phyloP scores from a whole-genome alignment of 2,797 vertebrate species.

The Parauchenoglanis punctatus region DNA sequence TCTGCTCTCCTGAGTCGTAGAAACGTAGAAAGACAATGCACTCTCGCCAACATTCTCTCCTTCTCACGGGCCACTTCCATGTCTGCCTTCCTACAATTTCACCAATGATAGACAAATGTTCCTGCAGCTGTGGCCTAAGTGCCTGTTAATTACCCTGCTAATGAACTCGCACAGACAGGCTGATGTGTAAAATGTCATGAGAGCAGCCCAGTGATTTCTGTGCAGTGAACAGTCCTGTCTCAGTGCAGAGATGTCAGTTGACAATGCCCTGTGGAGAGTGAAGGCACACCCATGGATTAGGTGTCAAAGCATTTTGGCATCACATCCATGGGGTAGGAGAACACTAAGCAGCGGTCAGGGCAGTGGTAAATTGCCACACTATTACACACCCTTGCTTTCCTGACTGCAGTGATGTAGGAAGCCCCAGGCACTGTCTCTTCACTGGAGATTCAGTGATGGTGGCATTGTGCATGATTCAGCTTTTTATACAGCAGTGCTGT shows the following conservation, averaged over 20 bases:
- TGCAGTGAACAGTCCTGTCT: slow-evolving; percentile 16
- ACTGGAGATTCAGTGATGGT: slow-evolving; percentile 36
- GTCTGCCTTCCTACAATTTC: slow-evolving; percentile 31
- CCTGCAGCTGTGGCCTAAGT: slow-evolving; percentile 49
- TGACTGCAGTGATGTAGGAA: slow-evolving; percentile 32
- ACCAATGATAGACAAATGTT: slow-evolving; percentile 50
- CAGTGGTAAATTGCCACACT: slow-evolving; percentile 18
- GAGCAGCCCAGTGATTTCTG: slow-evolving; percentile 40
- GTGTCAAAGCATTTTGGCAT: slow-evolving; percentile 14
- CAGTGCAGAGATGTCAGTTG: slow-evolving; percentile 23
- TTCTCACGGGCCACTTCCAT: slow-evolving; percentile 22
- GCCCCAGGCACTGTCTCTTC: slow-evolving; percentile 19
- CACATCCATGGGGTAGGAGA: slow-evolving; percentile 1
- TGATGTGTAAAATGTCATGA: slow-evolving; percentile 51
- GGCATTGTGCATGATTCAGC: slow-evolving; percentile 57
- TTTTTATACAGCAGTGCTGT: slow-evolving; percentile 52
- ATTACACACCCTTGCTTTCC: slow-evolving; percentile 7
- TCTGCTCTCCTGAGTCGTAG: slow-evolving; percentile 52
- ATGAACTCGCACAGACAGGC: slow-evolving; percentile 46
- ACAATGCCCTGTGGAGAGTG: slow-evolving; percentile 1
- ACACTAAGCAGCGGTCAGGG: neutral
- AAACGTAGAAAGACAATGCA: slow-evolving; percentile 51
- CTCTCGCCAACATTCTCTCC: slow-evolving; percentile 35
- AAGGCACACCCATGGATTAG: slow-evolving; percentile 11
- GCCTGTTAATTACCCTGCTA: slow-evolving; percentile 60